These are phyloP conservation scores for Drosophila pandora DNA, from an alignment of 1,140 invertebrate species.

Conservation along the genomic window DNA sequence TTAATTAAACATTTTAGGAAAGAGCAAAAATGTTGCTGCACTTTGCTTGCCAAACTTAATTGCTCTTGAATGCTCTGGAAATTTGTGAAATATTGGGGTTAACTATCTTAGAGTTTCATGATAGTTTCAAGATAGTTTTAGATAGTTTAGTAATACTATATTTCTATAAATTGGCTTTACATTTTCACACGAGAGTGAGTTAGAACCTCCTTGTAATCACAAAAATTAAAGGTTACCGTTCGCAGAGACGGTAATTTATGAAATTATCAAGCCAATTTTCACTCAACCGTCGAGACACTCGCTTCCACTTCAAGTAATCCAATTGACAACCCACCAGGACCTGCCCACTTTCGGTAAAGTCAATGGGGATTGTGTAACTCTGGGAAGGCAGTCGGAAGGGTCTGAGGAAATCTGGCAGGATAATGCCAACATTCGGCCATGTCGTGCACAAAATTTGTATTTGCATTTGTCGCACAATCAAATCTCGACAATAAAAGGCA, in stretches of 20 bases:
- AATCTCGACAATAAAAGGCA: constrained; percentile 43
- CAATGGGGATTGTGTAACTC: constrained; percentile 46
- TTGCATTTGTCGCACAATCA: constrained; percentile 52
- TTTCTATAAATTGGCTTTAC: too few relatives aligned
- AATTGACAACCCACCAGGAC: constrained; percentile 25
- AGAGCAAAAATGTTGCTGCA: constrained; percentile 11
- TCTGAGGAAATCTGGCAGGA: constrained; percentile 27
- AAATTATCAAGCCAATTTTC: constrained; percentile 42
- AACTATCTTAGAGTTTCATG: neutral
- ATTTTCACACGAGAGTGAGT: neutral
- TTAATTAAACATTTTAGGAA: constrained; percentile 42
- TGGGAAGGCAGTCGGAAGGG: neutral
- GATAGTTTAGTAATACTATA: too few relatives aligned
- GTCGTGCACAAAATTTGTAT: constrained; percentile 39
- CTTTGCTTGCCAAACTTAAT: neutral
- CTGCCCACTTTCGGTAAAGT: constrained; percentile 30
- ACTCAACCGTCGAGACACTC: constrained; percentile 28
- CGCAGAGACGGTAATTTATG: constrained; percentile 28
- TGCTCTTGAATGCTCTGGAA: constrained; percentile 37
- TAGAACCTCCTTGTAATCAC: neutral
- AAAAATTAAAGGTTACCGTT: neutral
- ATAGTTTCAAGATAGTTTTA: neutral
- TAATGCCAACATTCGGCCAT: constrained; percentile 38
- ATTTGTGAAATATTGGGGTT: constrained; percentile 9
- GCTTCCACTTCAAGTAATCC: constrained; percentile 38